Evolutionary conservation across 2,113 vertebrate genomes (phyloP).

Genomic region (Podiceps cristatus): DNA sequence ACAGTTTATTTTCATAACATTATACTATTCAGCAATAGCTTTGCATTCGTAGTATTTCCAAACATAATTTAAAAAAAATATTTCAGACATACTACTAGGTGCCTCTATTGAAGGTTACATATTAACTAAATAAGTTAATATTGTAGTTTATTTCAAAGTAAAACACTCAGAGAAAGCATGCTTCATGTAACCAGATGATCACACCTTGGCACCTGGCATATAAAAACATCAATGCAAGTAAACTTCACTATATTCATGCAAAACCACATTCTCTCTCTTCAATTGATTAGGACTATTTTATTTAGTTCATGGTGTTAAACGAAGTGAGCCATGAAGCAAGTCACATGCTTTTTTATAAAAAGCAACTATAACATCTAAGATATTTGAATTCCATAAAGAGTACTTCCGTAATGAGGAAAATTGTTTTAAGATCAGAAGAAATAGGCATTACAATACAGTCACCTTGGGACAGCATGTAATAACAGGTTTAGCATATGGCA

Average conservation of each 20-base stretch:
- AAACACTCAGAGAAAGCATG: constrained; percentile 60
- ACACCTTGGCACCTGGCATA: constrained; percentile 7
- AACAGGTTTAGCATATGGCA: neutral
- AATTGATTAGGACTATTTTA: neutral
- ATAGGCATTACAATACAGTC: neutral
- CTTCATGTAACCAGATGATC: constrained; percentile 46
- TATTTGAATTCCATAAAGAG: neutral
- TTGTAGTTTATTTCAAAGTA: constrained; percentile 50
- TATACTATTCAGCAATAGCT: neutral
- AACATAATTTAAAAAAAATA: neutral
- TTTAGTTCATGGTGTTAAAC: constrained; percentile 15
- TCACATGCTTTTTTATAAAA: constrained; percentile 4
- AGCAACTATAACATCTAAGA: neutral
- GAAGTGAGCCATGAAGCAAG: constrained; percentile 18
- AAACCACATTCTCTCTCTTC: neutral
- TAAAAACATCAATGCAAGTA: constrained; percentile 40
- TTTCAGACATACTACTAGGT: neutral
- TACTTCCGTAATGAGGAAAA: neutral
- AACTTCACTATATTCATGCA: constrained; percentile 34
- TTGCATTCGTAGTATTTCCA: neutral
- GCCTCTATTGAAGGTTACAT: constrained; percentile 73
- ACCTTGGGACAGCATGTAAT: neutral
- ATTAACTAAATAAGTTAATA: constrained; percentile 75
- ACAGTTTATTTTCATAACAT: neutral
- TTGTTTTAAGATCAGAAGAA: neutral